Evolutionary conservation across 2,888 invertebrate genomes (phyloP).

Genomic region (Oasisia sp.): DNA sequence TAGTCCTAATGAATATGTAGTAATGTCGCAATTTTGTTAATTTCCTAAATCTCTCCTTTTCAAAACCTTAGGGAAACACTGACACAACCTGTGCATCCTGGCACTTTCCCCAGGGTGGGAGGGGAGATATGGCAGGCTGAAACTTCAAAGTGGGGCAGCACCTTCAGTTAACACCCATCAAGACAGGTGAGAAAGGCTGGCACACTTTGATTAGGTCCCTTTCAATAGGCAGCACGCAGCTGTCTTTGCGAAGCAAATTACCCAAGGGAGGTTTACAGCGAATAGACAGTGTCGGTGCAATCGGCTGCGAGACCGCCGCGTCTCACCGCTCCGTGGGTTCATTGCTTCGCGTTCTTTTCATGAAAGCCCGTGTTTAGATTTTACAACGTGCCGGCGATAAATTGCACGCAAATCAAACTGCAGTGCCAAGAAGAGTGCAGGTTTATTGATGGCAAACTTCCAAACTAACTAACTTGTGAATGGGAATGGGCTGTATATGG

Average conservation of each 20-base stretch:
- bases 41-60: background rate
- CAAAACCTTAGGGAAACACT: background rate
- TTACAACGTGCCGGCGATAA: background rate
- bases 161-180: background rate
- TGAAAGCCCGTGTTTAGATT: slow-evolving; percentile 6
- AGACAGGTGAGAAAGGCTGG: background rate
- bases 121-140: background rate
- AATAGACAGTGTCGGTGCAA: background rate
- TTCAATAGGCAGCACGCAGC: background rate
- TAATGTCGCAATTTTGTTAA: background rate
- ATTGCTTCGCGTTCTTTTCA: background rate
- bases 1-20: no score
- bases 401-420: slow-evolving; percentile 13
- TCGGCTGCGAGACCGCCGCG: background rate
- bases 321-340: background rate
- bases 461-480: slow-evolving; percentile 6
- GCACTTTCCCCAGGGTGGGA: background rate
- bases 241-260: background rate
- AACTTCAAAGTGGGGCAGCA: background rate
- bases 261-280: background rate
- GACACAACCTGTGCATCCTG: background rate
- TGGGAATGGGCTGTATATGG: background rate
- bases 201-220: background rate
- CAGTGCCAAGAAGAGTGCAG: background rate
- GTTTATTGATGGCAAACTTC: slow-evolving; percentile 9